Base-by-base conservation (phyloP, 2,113 vertebrate species). In the Ceyx margarethae region DNA sequence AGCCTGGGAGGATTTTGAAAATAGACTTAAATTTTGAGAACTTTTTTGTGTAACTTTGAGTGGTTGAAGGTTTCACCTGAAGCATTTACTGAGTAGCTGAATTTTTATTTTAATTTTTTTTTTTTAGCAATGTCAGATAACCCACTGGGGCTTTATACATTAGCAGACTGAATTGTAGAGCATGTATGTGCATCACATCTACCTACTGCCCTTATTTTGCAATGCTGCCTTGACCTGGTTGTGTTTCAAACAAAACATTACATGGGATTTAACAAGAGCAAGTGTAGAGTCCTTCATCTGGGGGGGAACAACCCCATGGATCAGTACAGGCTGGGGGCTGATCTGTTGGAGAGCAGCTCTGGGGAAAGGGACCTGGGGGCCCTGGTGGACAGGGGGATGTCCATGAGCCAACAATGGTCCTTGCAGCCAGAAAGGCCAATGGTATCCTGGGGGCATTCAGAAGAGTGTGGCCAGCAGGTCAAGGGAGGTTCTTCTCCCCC, bases 1-100 rank as follows among this genome's bases (percentile, higher is more conserved):
- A 93, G 94, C 64, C 87, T 81, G 92, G 86, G 71, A 97, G 92
- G 96, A 95, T 96, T 97, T 97, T 95, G 51, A 95, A 97, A 97
- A 97, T n/a, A 96, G 93, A 95, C 92, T 85, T 96, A 94, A 94
- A 97, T 97, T 97, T 96, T 1, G 8, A 91, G 79, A 93, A 5
- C 72, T 61, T 89, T 91, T 76, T 40, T 79, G 15, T 91, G 90
- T 91, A 85, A 60, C 76, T 94, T 87, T 90, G 93, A 94, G 90
- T 81, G 85, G 87, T 80, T 95, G 91, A 97, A 96, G 91, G 93
- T 58, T 11, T 95, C 77, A 94, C 76, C 84, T 82, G 75, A 82
- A 91, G 77, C 72, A 9, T 95, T 96, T 92, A 60, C 69, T 64
- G 86, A 95, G 68, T 78, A 85, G 79, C 88, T 92, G 87, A 95